Evolutionary conservation across 1,140 invertebrate genomes (phyloP).

Genomic region (Melipona quadrifasciata): DNA sequence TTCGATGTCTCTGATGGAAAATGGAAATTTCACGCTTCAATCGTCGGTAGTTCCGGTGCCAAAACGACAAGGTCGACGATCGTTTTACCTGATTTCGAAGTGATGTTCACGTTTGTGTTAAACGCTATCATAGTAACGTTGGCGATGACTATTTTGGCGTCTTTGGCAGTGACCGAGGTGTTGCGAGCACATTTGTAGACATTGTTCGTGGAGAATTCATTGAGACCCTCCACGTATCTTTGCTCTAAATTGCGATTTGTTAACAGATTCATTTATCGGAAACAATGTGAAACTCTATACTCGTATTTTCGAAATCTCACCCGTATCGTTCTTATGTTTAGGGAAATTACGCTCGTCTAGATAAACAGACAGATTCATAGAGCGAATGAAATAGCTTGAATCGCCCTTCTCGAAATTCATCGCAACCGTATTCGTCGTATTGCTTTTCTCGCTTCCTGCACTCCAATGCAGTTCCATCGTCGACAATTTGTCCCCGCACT

Average conservation of each 20-base stretch:
- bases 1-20: no score
- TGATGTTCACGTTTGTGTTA: constrained; percentile 16
- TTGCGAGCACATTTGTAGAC: background rate
- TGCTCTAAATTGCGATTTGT: background rate
- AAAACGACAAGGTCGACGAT: background rate
- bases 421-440: background rate
- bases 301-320: background rate
- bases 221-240: accelerated
- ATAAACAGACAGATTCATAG: background rate
- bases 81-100: constrained; percentile 42
- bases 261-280: no score
- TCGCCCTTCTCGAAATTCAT: background rate
- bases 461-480: background rate
- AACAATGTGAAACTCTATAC: background rate
- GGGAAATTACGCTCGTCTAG: background rate
- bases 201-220: background rate
- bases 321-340: no score
- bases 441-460: background rate
- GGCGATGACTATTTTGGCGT: constrained; percentile 3
- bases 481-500: accelerated
- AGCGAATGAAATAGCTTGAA: background rate
- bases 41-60: background rate
- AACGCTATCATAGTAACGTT: constrained; percentile 58
- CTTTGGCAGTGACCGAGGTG: accelerated
- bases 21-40: no score